Evolutionary conservation across 2,888 invertebrate species (phyloP).

Genomic region (Busseola fusca): DNA sequence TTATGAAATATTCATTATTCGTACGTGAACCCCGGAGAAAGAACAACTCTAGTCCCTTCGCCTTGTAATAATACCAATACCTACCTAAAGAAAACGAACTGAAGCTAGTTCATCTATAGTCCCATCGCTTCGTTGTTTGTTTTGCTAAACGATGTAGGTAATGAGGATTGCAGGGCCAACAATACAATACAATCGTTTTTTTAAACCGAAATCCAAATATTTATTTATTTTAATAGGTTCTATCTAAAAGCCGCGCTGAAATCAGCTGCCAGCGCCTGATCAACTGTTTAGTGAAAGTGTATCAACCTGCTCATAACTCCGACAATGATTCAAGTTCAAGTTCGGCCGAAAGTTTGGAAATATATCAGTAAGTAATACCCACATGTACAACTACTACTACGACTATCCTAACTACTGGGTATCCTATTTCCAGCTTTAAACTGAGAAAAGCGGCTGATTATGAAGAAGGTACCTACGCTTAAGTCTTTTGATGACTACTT

Average conservation of each 20-base stretch:
- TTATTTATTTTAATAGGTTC: slow-evolving; percentile 76
- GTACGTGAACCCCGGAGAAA: background rate
- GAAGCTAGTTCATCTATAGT: too few relatives aligned
- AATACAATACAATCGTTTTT: too few relatives aligned
- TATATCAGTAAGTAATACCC: slow-evolving; percentile 90
- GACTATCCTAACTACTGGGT: background rate
- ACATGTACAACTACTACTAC: too few relatives aligned
- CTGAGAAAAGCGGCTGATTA: background rate
- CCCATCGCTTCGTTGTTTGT: too few relatives aligned
- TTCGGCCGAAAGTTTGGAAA: slow-evolving; percentile 91
- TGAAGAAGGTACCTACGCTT: background rate
- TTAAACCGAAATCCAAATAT: background rate
- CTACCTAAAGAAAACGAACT: background rate
- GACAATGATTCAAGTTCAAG: slow-evolving; percentile 89
- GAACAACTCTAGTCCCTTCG: background rate
- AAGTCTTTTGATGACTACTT: background rate
- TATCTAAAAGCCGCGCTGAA: slow-evolving; percentile 92
- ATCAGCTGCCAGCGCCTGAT: slow-evolving; percentile 92
- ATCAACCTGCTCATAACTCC: slow-evolving; percentile 88
- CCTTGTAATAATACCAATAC: background rate
- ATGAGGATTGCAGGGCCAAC: too few relatives aligned
- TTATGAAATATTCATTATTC: slow-evolving; percentile 44
- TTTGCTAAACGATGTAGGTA: too few relatives aligned
- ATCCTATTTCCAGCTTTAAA: background rate
- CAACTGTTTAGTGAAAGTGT: slow-evolving; percentile 91